A percentile compares a stretch with the other conserved stretches of the same genome.
These are phyloP conservation scores for Oncorhynchus mykiss DNA, from an alignment of 2,113 vertebrate species.

Conservation along the genomic window DNA sequence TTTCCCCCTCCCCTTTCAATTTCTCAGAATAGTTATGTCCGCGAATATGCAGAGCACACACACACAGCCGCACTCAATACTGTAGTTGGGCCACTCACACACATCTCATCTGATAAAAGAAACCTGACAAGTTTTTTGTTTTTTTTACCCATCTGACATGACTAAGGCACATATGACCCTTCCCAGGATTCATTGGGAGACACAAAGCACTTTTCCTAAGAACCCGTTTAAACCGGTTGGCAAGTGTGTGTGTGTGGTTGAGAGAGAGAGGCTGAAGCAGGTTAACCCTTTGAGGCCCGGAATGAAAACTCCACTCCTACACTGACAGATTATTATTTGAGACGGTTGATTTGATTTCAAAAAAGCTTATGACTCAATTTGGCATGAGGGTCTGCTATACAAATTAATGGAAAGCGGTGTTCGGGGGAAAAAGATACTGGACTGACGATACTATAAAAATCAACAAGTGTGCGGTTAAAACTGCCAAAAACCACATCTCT, in stretches of 20 bases:
- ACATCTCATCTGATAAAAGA: conserved; percentile 51
- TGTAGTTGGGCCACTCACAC: too few relatives aligned
- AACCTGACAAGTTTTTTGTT: conserved; percentile 75
- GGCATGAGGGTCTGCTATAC: too few relatives aligned
- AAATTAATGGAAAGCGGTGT: too few relatives aligned
- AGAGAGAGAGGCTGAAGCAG: conserved; percentile 77
- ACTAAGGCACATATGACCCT: conserved; percentile 91
- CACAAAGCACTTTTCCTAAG: conserved; percentile 90
- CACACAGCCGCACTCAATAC: too few relatives aligned
- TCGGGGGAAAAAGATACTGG: too few relatives aligned
- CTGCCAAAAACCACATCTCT: too few relatives aligned
- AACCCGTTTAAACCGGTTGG: conserved; percentile 90
- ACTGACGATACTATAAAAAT: too few relatives aligned
- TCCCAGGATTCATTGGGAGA: conserved; percentile 92
- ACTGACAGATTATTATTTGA: conserved; percentile 45
- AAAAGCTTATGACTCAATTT: too few relatives aligned
- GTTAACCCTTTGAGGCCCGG: conserved; percentile 81
- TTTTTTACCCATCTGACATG: conserved; percentile 82
- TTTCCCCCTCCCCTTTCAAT: too few relatives aligned
- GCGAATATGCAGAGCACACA: neutral
- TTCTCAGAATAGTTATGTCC: too few relatives aligned
- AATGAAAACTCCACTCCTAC: conserved; percentile 38
- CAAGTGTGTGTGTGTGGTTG: conserved; percentile 58
- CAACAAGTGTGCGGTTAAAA: too few relatives aligned
- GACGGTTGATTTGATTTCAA: too few relatives aligned